A percentile compares a stretch with the other conserved stretches of the same genome.
These are phyloP conservation scores for Dryoscopus gambensis DNA, from an alignment of 2,113 vertebrate genomes.

Conservation along the genomic window DNA sequence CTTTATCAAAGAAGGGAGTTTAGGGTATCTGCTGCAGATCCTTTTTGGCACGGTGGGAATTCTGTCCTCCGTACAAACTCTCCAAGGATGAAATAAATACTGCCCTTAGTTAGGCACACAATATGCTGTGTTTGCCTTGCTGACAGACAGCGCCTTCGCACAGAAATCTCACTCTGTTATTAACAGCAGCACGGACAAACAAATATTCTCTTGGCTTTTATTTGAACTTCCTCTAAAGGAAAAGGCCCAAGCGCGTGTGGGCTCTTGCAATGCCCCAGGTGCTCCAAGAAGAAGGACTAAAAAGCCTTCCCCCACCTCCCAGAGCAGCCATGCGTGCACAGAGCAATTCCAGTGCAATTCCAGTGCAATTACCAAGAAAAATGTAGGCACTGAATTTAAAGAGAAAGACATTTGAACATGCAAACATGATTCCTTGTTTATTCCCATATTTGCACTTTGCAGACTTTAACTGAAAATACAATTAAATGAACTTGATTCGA, in stretches of 20 bases:
- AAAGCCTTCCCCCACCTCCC: not conserved
- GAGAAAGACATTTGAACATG: not conserved
- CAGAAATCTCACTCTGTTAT: not conserved
- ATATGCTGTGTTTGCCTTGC: not conserved
- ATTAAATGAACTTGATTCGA: not conserved
- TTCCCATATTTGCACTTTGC: not conserved
- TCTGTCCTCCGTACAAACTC: not conserved
- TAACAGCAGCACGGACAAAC: not conserved
- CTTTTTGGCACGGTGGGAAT: not conserved
- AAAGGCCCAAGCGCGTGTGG: not conserved
- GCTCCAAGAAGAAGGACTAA: not conserved
- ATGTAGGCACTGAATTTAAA: not conserved
- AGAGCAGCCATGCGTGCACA: not conserved
- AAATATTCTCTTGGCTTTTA: not conserved
- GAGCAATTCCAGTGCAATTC: not conserved
- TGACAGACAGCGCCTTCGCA: not conserved
- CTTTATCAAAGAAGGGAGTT: constrained; percentile 49
- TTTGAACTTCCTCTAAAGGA: not conserved
- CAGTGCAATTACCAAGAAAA: not conserved
- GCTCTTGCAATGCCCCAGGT: not conserved
- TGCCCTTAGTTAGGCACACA: not conserved
- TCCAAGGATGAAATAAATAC: not conserved
- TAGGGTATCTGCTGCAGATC: constrained; percentile 10
- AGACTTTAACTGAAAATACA: constrained; percentile 7
- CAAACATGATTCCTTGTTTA: not conserved